These are phyloP conservation scores for Argopecten irradians DNA, from an alignment of 1,140 invertebrate species.

Conservation along the genomic window DNA sequence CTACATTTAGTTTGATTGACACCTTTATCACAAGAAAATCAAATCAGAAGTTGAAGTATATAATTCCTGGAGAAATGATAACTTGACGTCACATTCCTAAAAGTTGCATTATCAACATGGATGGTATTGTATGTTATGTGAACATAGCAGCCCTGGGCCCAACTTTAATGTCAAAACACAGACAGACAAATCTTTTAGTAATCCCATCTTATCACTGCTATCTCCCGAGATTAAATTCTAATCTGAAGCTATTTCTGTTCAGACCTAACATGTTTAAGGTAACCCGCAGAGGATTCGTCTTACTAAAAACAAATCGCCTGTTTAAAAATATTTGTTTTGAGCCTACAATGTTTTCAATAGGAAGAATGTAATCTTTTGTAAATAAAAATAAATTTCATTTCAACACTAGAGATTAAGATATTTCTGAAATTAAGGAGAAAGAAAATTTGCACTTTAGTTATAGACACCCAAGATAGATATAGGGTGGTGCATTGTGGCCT, in stretches of 20 bases:
- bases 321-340: constrained; percentile 3
- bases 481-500: not conserved
- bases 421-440: not conserved
- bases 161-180: not conserved
- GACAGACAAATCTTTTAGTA: constrained; percentile 10
- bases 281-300: not conserved
- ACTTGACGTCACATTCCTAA: too few relatives aligned
- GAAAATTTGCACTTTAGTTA: not conserved
- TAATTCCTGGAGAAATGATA: too few relatives aligned
- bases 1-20: too few relatives aligned
- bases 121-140: not conserved
- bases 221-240: not conserved
- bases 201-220: not conserved
- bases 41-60: too few relatives aligned
- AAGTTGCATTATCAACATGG: too few relatives aligned
- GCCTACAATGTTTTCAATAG: not conserved
- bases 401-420: not conserved
- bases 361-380: not conserved
- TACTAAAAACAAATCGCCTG: not conserved
- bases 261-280: not conserved
- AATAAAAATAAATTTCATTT: not conserved
- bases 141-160: not conserved
- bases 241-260: not conserved
- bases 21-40: too few relatives aligned
- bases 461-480: too few relatives aligned